These are phyloP conservation scores for Lates japonicus DNA, from an alignment of 2,797 vertebrate genomes.

Conservation along the genomic window DNA sequence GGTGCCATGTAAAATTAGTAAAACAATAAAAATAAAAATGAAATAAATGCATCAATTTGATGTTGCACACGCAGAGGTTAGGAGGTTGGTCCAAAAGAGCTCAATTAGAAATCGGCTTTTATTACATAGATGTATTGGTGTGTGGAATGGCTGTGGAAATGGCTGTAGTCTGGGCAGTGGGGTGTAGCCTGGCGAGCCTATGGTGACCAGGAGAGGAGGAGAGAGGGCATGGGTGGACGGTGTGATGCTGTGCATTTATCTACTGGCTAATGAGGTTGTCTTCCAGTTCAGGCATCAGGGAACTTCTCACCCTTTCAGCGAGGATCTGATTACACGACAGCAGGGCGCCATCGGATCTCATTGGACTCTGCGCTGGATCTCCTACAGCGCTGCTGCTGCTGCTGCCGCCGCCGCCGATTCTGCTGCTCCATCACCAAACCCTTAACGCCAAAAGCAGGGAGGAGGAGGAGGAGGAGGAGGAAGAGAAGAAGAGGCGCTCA, in stretches of 20 bases:
- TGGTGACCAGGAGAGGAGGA: slow-evolving; percentile 72
- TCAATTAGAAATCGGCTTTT: slow-evolving; percentile 23
- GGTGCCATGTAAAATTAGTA: neutral
- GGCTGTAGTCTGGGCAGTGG: slow-evolving; percentile 70
- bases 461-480: slow-evolving; percentile 43
- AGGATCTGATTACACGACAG: slow-evolving; percentile 71
- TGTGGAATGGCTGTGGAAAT: slow-evolving; percentile 52
- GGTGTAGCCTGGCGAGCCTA: slow-evolving; percentile 76
- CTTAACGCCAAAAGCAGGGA: slow-evolving; percentile 27
- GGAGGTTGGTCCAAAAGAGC: neutral
- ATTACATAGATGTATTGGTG: slow-evolving; percentile 33
- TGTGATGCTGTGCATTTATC: slow-evolving; percentile 76
- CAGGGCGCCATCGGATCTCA: slow-evolving; percentile 61
- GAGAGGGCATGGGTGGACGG: slow-evolving; percentile 66
- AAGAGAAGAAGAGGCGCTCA: slow-evolving; percentile 6
- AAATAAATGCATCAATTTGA: neutral
- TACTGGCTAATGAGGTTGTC: slow-evolving; percentile 76
- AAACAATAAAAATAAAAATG: no score
- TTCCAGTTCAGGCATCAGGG: slow-evolving; percentile 71
- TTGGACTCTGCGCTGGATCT: slow-evolving; percentile 61
- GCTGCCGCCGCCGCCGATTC: slow-evolving; percentile 37
- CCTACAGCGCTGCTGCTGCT: slow-evolving; percentile 25
- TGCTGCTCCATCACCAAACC: slow-evolving; percentile 45
- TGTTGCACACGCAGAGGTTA: slow-evolving; percentile 40
- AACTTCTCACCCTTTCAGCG: slow-evolving; percentile 76